Percentiles rank a stretch among this genome's conserved stretches.
Conservation (phyloP, 2,797 vertebrate genomes). For the Chaenodraco wilsoni region DNA sequence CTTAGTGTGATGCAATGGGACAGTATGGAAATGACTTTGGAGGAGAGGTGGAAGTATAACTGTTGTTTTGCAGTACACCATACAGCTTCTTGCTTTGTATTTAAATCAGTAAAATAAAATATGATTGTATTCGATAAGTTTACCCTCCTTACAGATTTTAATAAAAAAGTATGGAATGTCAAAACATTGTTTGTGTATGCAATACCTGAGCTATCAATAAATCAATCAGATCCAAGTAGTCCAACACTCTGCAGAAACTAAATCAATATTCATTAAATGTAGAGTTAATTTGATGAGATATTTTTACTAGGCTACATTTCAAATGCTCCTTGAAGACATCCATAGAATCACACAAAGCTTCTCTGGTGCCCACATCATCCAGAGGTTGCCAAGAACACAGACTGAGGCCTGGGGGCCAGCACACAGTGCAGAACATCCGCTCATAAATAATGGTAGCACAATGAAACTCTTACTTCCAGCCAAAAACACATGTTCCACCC, state of each 20-base stretch:
- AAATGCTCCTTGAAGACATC: neutral
- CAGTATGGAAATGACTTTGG: constrained; percentile 1
- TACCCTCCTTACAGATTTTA: neutral
- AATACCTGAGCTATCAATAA: constrained; percentile 5
- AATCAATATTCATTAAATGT: too few species aligned
- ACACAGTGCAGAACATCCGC: constrained; percentile 1
- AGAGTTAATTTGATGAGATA: too few species aligned
- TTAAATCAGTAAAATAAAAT: neutral
- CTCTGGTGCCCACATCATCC: constrained; percentile 1
- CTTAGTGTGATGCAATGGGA: constrained; percentile 11
- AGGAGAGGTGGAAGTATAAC: neutral
- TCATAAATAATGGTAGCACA: neutral
- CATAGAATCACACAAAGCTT: too few species aligned
- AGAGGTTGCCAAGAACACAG: constrained; percentile 19
- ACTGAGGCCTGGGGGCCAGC: constrained; percentile 7
- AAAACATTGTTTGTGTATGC: neutral
- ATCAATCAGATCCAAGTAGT: neutral
- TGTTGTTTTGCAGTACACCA: neutral
- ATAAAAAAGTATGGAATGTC: too few species aligned
- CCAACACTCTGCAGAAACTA: neutral
- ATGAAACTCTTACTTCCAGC: constrained; percentile 21
- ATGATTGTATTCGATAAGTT: neutral
- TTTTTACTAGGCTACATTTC: neutral
- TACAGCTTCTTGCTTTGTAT: constrained; percentile 7
- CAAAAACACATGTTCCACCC: constrained; percentile 9